These are phyloP conservation scores for Drosophila bocqueti DNA, from an alignment of 1,140 invertebrate genomes.

Conservation along the genomic window DNA sequence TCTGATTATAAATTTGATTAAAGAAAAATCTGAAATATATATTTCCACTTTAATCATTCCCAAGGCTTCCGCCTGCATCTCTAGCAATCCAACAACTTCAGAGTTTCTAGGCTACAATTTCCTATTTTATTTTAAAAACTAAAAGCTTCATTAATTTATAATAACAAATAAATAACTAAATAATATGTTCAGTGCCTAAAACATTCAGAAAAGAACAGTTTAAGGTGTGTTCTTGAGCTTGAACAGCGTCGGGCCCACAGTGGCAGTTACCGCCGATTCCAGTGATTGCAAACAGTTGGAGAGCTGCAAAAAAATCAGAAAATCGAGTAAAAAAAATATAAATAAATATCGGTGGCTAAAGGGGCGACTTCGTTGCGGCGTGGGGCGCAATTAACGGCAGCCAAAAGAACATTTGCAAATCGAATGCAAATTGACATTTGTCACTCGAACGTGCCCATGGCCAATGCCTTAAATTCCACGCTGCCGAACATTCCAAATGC, in stretches of 20 bases:
- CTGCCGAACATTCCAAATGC: conserved; percentile 30
- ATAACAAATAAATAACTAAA: background rate
- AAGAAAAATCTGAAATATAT: too few species aligned
- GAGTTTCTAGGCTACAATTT: too few species aligned
- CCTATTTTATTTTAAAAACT: fast-evolving
- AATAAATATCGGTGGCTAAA: conserved; percentile 7
- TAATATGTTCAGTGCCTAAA: background rate
- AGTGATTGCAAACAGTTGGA: conserved; percentile 53
- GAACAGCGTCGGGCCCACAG: conserved; percentile 48
- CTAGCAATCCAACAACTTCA: background rate
- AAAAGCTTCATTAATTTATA: too few species aligned
- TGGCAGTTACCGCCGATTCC: conserved; percentile 38
- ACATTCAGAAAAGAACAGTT: conserved; percentile 52
- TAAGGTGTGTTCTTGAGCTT: conserved; percentile 85
- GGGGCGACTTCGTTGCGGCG: background rate
- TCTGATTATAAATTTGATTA: too few species aligned
- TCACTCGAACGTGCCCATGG: conserved; percentile 77
- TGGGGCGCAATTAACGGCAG: conserved; percentile 61
- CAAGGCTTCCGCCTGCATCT: background rate
- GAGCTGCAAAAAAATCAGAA: background rate
- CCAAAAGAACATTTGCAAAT: conserved; percentile 72
- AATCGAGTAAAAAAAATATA: conserved; percentile 2
- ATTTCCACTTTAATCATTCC: background rate
- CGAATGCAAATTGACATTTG: conserved; percentile 83
- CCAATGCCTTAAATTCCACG: conserved; percentile 51